Evolutionary conservation across 2,113 vertebrate genomes (phyloP), one percentile per base, ranked within the genome.

Genomic region (Sinocyclocheilus rhinocerous): DNA sequence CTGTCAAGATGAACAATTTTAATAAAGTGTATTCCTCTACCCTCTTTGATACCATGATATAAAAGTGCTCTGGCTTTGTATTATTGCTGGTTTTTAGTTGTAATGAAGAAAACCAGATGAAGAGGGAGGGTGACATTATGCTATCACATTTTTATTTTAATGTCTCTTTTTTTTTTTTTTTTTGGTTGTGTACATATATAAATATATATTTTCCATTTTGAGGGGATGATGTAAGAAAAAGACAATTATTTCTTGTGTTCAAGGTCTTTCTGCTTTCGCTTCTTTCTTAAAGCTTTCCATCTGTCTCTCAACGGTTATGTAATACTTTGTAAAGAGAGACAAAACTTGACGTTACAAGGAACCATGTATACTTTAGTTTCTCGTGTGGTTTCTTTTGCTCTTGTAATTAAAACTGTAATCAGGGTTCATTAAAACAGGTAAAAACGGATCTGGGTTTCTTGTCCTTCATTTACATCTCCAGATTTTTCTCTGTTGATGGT

Each of bases 401-500:
- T 94, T 94, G 94, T 95, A 95, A 95, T 95, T 94, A 92, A 89
- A 94, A 94, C 91, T 95, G 93, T 95, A 95, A 95, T 95, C 95
- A 95, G 94, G 95, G 94, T 95, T 94, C 92, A 95, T 95, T 95
- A 94, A 95, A 94, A 90, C 85, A 83, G 88, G 88, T 88, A 70
- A 91, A 89, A 15, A 29, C 72, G 16, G 76, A 85, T 48, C 67
- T 11, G 22, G 50, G 11, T 16, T 0, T 87, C 67, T 88, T 80
- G 36, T 16, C 72, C 26, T 90, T 84, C 73, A 12, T 77, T 33
- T 72, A 2, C 69, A 26, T 55, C 15, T 26, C 29, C 45, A 1
- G 0, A 16, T 65, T 26, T 79, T 13, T 55, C 29, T 12, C 6
- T 33, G 48, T 36, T 59, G 22, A 72, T 42, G n/a, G 36, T 4